Evolutionary conservation across 2,888 invertebrate species (phyloP).

Genomic region (Catocala sponsa): DNA sequence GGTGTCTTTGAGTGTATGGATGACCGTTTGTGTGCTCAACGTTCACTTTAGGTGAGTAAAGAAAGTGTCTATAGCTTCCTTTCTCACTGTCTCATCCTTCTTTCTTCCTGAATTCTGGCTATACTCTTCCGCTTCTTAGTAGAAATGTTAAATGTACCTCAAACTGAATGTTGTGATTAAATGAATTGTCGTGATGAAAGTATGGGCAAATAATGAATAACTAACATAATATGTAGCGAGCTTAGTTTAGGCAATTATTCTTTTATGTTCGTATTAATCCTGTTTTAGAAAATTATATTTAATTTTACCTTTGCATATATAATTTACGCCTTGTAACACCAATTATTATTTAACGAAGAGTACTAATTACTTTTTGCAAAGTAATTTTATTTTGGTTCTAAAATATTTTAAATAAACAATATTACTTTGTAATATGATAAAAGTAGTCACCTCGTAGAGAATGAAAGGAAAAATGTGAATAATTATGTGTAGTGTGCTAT

Average conservation of each 20-base stretch:
- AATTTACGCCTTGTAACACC: not conserved
- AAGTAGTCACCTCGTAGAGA: too few species aligned
- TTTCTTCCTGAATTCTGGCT: conserved; percentile 34
- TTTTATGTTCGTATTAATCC: conserved; percentile 1
- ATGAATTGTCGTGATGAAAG: conserved; percentile 16
- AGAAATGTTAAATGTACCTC: conserved; percentile 16
- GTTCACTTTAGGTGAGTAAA: conserved; percentile 90
- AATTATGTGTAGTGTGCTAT: too few species aligned
- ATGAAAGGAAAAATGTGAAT: too few species aligned
- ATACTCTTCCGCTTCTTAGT: conserved; percentile 45
- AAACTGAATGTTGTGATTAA: conserved; percentile 14
- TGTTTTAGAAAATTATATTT: not conserved
- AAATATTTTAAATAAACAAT: too few species aligned
- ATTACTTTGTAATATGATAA: too few species aligned
- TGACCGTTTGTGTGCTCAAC: conserved; percentile 97
- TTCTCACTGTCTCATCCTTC: conserved; percentile 44
- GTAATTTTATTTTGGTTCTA: too few species aligned
- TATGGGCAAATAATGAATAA: conserved; percentile 4
- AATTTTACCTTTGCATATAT: conserved; percentile 7
- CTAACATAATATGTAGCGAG: conserved; percentile 8
- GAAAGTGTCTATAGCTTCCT: conserved; percentile 51
- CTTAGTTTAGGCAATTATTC: conserved; percentile 11
- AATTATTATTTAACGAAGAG: not conserved
- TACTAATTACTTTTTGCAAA: not conserved
- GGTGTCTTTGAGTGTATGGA: conserved; percentile 96